phyloP scores from a whole-genome alignment of 2,797 vertebrate genomes.

The Bovichtus diacanthus region DNA sequence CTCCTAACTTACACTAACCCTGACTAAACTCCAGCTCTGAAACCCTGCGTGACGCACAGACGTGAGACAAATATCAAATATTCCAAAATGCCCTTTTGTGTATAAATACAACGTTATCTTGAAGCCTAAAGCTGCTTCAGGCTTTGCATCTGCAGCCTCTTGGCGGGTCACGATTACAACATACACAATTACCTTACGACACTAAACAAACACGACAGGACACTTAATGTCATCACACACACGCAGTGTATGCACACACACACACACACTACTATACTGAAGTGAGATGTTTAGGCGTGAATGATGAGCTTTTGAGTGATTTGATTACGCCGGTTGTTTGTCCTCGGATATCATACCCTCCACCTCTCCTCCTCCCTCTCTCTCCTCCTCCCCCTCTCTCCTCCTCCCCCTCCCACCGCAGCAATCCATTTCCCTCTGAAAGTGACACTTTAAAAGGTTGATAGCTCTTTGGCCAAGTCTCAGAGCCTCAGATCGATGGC shows the following conservation, averaged over 20 bases:
- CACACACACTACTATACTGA: conserved; percentile 39
- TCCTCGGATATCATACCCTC: conserved; percentile 65
- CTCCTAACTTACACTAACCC: too few relatives aligned
- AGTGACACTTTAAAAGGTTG: conserved; percentile 79
- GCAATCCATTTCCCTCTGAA: conserved; percentile 75
- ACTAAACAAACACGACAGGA: conserved; percentile 15
- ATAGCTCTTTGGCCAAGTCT: conserved; percentile 70
- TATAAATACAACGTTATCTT: not conserved
- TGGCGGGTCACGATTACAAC: conserved; percentile 30
- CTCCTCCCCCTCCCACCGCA: conserved; percentile 30
- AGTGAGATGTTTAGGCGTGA: conserved; percentile 62
- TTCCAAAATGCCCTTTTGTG: not conserved
- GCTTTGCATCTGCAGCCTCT: conserved; percentile 14
- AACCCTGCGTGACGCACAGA: not conserved
- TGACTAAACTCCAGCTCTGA: conserved; percentile 3
- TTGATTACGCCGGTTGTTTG: conserved; percentile 69
- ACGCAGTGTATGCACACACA: conserved; percentile 12
- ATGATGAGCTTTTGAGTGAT: conserved; percentile 72
- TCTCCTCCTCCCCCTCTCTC: not conserved
- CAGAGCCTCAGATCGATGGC: conserved; percentile 69
- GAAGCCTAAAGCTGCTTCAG: not conserved
- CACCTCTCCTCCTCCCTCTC: conserved; percentile 35
- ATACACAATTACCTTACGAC: conserved; percentile 1
- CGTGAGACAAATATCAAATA: not conserved
- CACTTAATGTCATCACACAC: conserved; percentile 35